These are phyloP conservation scores for Neolamprologus fasciatus DNA, from an alignment of 2,113 vertebrate species.

Conservation along the genomic window DNA sequence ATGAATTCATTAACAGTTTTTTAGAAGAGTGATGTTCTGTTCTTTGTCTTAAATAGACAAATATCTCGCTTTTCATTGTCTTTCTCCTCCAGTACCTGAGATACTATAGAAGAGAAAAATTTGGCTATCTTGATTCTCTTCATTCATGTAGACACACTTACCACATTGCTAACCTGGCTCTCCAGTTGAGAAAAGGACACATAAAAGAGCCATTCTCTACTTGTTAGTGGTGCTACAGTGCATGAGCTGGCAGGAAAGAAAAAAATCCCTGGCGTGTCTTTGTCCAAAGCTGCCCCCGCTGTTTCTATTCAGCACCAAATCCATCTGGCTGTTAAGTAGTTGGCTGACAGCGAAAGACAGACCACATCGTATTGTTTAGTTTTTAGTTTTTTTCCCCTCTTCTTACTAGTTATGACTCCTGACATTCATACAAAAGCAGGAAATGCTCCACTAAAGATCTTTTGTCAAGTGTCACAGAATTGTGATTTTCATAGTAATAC, in stretches of 20 bases:
- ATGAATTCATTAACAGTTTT: neutral
- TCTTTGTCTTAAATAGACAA: neutral
- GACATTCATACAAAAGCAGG: neutral
- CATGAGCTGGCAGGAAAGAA: conserved; percentile 61
- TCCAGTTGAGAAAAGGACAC: conserved; percentile 34
- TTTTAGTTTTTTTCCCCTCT: neutral
- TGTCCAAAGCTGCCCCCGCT: conserved; percentile 57
- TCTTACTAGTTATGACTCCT: neutral
- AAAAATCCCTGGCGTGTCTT: conserved; percentile 45
- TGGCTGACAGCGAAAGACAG: conserved; percentile 49
- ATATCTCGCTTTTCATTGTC: neutral
- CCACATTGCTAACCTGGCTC: conserved; percentile 53
- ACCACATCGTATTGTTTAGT: conserved; percentile 39
- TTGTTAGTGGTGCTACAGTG: conserved; percentile 48
- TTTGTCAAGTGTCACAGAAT: neutral
- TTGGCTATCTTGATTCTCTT: neutral
- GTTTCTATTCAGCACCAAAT: conserved; percentile 60
- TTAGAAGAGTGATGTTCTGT: neutral
- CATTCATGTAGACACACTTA: neutral
- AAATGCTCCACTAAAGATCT: neutral
- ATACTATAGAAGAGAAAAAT: neutral
- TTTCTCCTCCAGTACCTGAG: neutral
- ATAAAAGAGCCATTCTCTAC: conserved; percentile 63
- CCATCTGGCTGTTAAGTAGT: conserved; percentile 59
- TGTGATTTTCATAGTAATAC: neutral